Percentiles rank a stretch among this genome's conserved stretches.
Evolutionary conservation across 2,113 vertebrate species (phyloP).

Genomic region (Heliornis fulica): DNA sequence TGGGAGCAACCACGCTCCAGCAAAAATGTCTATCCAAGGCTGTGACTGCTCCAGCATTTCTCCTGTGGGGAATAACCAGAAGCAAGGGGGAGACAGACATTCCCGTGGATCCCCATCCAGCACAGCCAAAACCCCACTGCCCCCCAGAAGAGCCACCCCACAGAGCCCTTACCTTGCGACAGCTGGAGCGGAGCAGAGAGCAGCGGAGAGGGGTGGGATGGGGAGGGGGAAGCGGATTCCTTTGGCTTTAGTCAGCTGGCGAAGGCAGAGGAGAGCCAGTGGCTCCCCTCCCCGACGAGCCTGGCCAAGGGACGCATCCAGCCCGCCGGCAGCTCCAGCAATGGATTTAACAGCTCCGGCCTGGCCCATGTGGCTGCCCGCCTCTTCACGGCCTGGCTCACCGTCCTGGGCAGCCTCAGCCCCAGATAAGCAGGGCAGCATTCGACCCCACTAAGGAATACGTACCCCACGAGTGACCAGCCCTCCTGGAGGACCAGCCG

Average conservation of each 20-base stretch:
- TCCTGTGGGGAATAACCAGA: neutral
- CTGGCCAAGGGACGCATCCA: neutral
- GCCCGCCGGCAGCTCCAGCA: neutral
- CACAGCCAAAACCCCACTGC: neutral
- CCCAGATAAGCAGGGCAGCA: neutral
- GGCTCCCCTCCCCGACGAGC: neutral
- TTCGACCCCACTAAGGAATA: neutral
- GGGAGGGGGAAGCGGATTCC: conserved; percentile 9
- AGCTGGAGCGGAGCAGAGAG: neutral
- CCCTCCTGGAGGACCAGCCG: neutral
- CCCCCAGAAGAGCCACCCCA: neutral
- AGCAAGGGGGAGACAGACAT: neutral
- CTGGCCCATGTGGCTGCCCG: neutral
- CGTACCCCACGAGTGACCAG: neutral
- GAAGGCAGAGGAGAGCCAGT: neutral
- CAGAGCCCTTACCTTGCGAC: neutral
- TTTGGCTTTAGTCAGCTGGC: conserved; percentile 38
- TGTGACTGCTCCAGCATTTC: neutral
- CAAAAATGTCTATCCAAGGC: neutral
- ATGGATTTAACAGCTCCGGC: conserved; percentile 49
- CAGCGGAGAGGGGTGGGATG: neutral
- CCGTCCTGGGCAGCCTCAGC: neutral
- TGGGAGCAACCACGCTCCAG: neutral
- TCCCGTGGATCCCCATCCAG: neutral
- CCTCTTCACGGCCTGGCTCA: neutral